These are phyloP conservation scores for Myopa testacea DNA, from an alignment of 2,888 invertebrate genomes.

Conservation along the genomic window DNA sequence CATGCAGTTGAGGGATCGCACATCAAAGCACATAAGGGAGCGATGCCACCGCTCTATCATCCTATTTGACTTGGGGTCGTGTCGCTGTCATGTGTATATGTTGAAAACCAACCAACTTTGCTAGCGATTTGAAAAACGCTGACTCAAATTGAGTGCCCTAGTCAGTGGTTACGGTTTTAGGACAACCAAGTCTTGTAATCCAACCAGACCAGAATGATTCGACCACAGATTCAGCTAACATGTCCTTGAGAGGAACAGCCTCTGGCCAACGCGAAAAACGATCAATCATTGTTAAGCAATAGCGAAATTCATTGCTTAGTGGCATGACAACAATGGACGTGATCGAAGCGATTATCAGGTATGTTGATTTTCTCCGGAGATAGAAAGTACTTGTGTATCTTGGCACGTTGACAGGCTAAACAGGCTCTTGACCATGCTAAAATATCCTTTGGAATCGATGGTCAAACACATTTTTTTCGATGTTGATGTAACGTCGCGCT, in stretches of 20 bases:
- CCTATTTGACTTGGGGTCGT: constrained; percentile 39
- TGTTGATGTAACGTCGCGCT: constrained; percentile 29
- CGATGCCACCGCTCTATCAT: constrained; percentile 63
- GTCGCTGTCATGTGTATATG: constrained; percentile 38
- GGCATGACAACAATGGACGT: constrained; percentile 37
- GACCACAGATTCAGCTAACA: constrained; percentile 28
- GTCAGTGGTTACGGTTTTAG: constrained; percentile 42
- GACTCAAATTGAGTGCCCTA: constrained; percentile 46
- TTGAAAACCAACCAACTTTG: too few species aligned
- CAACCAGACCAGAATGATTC: too few species aligned
- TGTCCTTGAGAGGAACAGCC: constrained; percentile 39
- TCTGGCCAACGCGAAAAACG: too few species aligned
- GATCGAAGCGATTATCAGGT: constrained; percentile 29
- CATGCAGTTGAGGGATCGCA: constrained; percentile 54
- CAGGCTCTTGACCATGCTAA: too few species aligned
- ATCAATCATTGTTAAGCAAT: constrained; percentile 40
- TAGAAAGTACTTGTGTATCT: constrained; percentile 28
- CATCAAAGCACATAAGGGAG: constrained; percentile 61
- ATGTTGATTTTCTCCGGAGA: constrained; percentile 19
- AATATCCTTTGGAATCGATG: constrained; percentile 39
- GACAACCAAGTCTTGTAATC: constrained; percentile 42
- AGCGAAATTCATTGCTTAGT: constrained; percentile 6
- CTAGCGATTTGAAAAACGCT: too few species aligned
- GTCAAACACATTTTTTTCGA: constrained; percentile 36
- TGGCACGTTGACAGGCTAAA: constrained; percentile 33